Conservation (phyloP, 1,140 invertebrate genomes). For the Musca domestica region DNA sequence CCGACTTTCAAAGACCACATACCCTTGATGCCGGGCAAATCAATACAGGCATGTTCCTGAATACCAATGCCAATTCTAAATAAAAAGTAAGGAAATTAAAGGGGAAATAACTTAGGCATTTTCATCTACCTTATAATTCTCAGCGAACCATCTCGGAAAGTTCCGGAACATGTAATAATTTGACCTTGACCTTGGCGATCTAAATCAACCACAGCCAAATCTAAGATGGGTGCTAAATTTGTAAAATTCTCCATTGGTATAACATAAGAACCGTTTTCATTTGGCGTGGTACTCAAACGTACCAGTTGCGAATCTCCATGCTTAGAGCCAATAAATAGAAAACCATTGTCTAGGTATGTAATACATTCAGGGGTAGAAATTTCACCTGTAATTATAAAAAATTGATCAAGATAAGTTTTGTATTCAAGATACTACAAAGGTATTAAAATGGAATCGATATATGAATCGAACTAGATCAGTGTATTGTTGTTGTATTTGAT, state of each 20-base stretch:
- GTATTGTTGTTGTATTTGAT: too few relatives aligned
- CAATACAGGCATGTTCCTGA: constrained; percentile 95
- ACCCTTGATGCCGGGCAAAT: constrained; percentile 94
- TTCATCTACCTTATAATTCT: constrained; percentile 73
- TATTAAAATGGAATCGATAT: too few relatives aligned
- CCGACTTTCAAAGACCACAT: constrained; percentile 90
- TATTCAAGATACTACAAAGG: too few relatives aligned
- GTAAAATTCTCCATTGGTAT: constrained; percentile 94
- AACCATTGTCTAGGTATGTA: constrained; percentile 98
- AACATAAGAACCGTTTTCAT: constrained; percentile 87
- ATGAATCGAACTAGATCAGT: too few relatives aligned
- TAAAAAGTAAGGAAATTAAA: not conserved
- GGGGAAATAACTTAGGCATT: constrained; percentile 65
- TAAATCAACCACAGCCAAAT: constrained; percentile 96
- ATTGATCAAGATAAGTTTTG: constrained; percentile 6
- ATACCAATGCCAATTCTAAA: constrained; percentile 93
- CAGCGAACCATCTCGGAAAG: constrained; percentile 96
- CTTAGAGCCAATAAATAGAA: constrained; percentile 94
- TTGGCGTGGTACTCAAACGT: constrained; percentile 80
- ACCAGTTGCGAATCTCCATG: constrained; percentile 96
- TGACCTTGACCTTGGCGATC: constrained; percentile 97
- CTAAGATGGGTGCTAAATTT: constrained; percentile 95
- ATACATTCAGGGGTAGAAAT: constrained; percentile 97
- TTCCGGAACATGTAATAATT: constrained; percentile 94
- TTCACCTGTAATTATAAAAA: constrained; percentile 61